phyloP scores from a whole-genome alignment of 2,888 invertebrate species.

The Mythimna loreyi region DNA sequence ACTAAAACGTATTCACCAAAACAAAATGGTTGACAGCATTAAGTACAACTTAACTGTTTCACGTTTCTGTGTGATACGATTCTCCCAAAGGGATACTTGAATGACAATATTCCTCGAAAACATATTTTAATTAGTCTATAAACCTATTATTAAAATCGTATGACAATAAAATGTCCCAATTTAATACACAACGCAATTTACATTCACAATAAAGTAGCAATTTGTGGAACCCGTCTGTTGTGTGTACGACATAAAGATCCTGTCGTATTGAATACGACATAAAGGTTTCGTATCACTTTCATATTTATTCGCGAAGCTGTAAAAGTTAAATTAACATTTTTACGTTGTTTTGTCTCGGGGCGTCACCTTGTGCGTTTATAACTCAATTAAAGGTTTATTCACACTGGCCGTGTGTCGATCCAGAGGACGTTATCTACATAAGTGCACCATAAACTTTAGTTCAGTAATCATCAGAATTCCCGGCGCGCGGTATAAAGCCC shows the following conservation, averaged over 20 bases:
- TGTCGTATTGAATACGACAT: conserved; percentile 50
- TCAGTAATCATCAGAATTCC: conserved; percentile 7
- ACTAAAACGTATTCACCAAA: background rate
- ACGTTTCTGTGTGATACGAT: background rate
- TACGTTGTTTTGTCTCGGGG: conserved; percentile 45
- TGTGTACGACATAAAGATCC: conserved; percentile 36
- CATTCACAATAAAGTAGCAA: conserved; percentile 38
- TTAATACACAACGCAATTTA: conserved; percentile 12
- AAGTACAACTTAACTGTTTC: background rate
- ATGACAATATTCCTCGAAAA: background rate
- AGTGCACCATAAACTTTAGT: conserved; percentile 39
- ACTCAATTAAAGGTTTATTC: conserved; percentile 47
- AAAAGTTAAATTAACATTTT: conserved; percentile 55
- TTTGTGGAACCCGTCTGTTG: conserved; percentile 23
- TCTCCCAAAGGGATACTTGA: background rate
- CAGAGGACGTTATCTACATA: conserved; percentile 28
- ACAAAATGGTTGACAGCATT: background rate
- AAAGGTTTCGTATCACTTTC: conserved; percentile 40
- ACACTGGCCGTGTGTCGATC: conserved; percentile 37
- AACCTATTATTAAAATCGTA: background rate
- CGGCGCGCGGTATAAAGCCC: conserved; percentile 18
- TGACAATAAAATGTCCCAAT: conserved; percentile 4
- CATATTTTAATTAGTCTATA: background rate
- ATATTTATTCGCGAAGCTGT: conserved; percentile 54
- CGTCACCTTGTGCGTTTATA: conserved; percentile 51